Conservation (phyloP, 2,113 vertebrate genomes). For the Hemicordylus capensis region DNA sequence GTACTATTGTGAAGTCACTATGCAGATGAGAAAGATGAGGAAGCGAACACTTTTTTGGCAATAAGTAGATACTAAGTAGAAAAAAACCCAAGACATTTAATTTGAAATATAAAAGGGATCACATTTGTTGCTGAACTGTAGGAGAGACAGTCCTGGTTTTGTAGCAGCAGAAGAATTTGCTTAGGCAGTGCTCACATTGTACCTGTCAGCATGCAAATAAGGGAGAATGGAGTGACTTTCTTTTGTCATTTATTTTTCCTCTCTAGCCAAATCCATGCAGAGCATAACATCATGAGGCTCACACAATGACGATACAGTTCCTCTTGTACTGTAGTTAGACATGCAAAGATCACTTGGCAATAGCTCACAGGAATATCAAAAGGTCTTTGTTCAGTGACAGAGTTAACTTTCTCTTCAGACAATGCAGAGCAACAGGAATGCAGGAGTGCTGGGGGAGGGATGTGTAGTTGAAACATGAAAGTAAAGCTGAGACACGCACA, state of each 20-base stretch:
- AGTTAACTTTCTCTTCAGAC: constrained; percentile 66
- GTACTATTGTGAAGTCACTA: not conserved
- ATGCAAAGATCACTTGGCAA: constrained; percentile 53
- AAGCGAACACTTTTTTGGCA: not conserved
- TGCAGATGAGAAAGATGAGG: no score
- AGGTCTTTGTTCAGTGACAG: constrained; percentile 59
- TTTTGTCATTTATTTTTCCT: constrained; percentile 16
- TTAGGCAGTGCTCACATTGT: constrained; percentile 6
- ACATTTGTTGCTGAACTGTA: not conserved
- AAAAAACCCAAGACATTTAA: not conserved
- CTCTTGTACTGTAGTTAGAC: constrained; percentile 31
- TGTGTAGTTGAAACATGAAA: constrained; percentile 47
- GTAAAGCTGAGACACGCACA: constrained; percentile 13
- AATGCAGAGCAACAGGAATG: constrained; percentile 63
- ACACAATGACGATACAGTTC: constrained; percentile 29
- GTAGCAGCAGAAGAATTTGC: not conserved
- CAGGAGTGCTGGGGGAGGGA: constrained; percentile 37
- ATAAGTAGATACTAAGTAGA: not conserved
- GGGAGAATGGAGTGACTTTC: constrained; percentile 27
- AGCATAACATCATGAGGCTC: constrained; percentile 13
- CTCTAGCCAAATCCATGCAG: not conserved
- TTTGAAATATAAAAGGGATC: no score
- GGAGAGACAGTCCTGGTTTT: not conserved
- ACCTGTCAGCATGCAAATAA: constrained; percentile 24
- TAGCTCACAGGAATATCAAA: constrained; percentile 58